Base-by-base conservation (phyloP, 1,140 invertebrate species). In the Yoshiicerus persimilis region DNA sequence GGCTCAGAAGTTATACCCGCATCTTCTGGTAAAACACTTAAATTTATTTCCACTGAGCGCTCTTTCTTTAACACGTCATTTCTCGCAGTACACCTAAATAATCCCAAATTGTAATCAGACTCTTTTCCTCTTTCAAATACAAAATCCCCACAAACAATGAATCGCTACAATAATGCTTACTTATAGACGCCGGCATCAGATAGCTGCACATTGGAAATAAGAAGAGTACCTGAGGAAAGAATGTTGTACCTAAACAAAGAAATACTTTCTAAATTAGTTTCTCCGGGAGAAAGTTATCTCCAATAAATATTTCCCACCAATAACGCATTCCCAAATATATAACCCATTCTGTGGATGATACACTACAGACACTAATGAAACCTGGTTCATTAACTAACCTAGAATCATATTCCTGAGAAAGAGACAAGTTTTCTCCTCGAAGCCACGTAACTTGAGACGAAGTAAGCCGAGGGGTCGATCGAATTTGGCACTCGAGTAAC, bases 161-260 rank as follows among this genome's bases (percentile, higher is more conserved):
- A 66, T 25, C 5, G 13, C 0, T 34, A 36, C 6, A 38, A 30
- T 4, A n/a, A 2, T 0, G 13, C 84, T 86, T n/a, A 86, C 56
- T 47, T 75, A 30, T 75, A 75, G 36, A 32, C 66, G 27, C 87
- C 86, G 36, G 80, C 34, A 62, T 90, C 90, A 16, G 25, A n/a
- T 27, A 32, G 25, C 34, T 62, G 39, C 41, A 90, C 75, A 47
- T 75, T 70, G 16, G 39, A 39, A 87, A 90, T 88, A 30, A 89
- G 75, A 84, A 90, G 87, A 86, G 39, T 88, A 36, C 90, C 90
- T 87, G 89, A 89, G 75, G 66, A 75, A 32, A 90, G 85, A 20
- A 89, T 84, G 27, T 88, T 89, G 88, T 84, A 89, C 84, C 90
- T 88, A 41, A 32, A 16, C 0, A 86, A 70, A 80, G 34, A 80